Base-by-base conservation (phyloP, 1,140 invertebrate genomes). In the Pemphigus obesinymphae region DNA sequence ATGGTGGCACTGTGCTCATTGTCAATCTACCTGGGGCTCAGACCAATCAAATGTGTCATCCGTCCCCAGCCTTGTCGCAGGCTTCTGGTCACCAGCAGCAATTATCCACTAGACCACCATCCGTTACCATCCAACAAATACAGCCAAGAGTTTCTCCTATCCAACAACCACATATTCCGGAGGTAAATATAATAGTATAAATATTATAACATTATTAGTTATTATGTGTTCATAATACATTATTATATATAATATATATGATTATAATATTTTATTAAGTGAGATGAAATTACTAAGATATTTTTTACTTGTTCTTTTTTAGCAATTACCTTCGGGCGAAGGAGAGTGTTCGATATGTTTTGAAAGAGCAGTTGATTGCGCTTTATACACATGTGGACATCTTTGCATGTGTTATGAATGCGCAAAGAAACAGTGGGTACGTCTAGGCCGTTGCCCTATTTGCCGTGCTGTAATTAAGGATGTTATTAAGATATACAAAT, bases 371-470 rank as follows among this genome's bases (percentile, higher is more conserved):
- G 95, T 97, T 68, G 95, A 99, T 87, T 94, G 94, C 84, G 97
- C 97, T 29, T 89, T 99, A 26, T 98, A 99, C 86, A 96, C 94
- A 89, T 99, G 97, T 87, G 97, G 97, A 53, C 97, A 99, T 88
- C 97, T 99, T 95, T 99, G 97, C 86, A 97, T 98, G 96, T 99
- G 97, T 87, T 98, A 96, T 85, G 90, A 95, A n/a, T 98, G 97
- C 88, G 96, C 96, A 3, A 90, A 94, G 20, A 93, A 96, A 84
- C 95, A 97, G 85, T 97, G 95, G 93, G 89, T 93, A 55, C 93
- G 94, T 26, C 94, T 94, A 85, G 94, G 94, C 0, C 93, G 96
- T 84, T 99, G 97, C 88, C 97, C 97, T 0, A 92, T 99, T 26
- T 99, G 97, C 86, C 89, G 97, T 61, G 95, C 96, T 7, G 90